Base-by-base conservation (phyloP, 2,113 vertebrate genomes). In the Cyprinodon variegatus region DNA sequence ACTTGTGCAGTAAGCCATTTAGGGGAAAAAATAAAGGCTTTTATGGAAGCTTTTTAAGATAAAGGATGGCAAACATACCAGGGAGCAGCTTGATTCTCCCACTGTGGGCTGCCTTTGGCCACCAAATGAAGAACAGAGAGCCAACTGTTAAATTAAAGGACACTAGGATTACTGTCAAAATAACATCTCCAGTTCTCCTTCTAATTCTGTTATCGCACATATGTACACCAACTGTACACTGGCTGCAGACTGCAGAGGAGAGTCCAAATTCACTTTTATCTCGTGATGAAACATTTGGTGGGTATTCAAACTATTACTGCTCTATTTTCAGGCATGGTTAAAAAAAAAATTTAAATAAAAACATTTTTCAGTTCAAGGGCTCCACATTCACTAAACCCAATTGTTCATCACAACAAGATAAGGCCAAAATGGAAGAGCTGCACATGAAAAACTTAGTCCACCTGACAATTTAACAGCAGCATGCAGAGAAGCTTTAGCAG, bases 91-190 rank as follows among this genome's bases (percentile, higher is more conserved):
- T 84, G 81, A 76, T 76, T 81, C 74, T 61, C 70, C 69, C 63
- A 57, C 50, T 71, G 80, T 65, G 75, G 67, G 78, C 72, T 17
- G 77, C 76, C 70, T 77, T 78, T 79, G 77, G 81, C 83, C 76
- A 78, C 65, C 65, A 72, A 80, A 68, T 39, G 39, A 65, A 65
- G 68, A 75, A 66, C 81, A 72, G 76, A 76, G 68, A 70, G 83
- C 88, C 86, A 86, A 86, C 53, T 68, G 77, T 68, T 81, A 77
- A 74, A 77, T 81, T 64, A 83, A 82, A 79, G 66, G 81, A 88
- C 65, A 63, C 48, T 70, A 11, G 45, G 7, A 37, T 65, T 10
- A 2, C 82, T 82, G 86, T 83, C 75, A 79, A 61, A 82, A 53
- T 57, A 60, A 74, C 53, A 69, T 70, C 73, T 70, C 29, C 36